Conservation (phyloP, 2,888 invertebrate species). For the Camptogramma bilineatum region DNA sequence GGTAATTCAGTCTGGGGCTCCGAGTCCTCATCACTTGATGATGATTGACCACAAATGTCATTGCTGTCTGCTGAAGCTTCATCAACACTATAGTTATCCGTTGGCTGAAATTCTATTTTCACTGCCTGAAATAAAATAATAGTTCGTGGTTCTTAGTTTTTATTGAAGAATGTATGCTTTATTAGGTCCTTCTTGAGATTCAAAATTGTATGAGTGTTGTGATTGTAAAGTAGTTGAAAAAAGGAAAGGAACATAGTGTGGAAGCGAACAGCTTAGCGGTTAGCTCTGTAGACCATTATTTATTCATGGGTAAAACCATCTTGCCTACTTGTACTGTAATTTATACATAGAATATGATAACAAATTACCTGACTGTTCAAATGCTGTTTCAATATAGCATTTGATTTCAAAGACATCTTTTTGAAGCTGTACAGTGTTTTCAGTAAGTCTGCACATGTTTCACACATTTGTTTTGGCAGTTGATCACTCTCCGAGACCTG, state of each 20-base stretch:
- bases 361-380: conserved; percentile 52
- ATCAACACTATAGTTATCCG: conserved; percentile 37
- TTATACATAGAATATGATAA: too few relatives aligned
- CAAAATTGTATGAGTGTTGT: too few relatives aligned
- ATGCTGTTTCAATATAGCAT: conserved; percentile 74
- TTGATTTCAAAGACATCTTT: conserved; percentile 73
- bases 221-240: too few relatives aligned
- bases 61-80: conserved; percentile 42
- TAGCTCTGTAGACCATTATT: too few relatives aligned
- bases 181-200: too few relatives aligned
- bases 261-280: too few relatives aligned
- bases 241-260: too few relatives aligned
- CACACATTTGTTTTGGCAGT: conserved; percentile 76
- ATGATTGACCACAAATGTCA: conserved; percentile 35
- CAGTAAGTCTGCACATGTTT: conserved; percentile 71
- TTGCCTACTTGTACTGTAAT: too few relatives aligned
- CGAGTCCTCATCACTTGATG: conserved; percentile 34
- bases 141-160: background rate
- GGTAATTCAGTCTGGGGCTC: conserved; percentile 27
- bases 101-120: conserved; percentile 34
- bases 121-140: conserved; percentile 23
- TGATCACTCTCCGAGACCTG: conserved; percentile 73
- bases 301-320: too few relatives aligned
- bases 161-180: too few relatives aligned
- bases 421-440: conserved; percentile 78